phyloP scores from a whole-genome alignment of 1,140 invertebrate species.

The Lethrus apterus region DNA sequence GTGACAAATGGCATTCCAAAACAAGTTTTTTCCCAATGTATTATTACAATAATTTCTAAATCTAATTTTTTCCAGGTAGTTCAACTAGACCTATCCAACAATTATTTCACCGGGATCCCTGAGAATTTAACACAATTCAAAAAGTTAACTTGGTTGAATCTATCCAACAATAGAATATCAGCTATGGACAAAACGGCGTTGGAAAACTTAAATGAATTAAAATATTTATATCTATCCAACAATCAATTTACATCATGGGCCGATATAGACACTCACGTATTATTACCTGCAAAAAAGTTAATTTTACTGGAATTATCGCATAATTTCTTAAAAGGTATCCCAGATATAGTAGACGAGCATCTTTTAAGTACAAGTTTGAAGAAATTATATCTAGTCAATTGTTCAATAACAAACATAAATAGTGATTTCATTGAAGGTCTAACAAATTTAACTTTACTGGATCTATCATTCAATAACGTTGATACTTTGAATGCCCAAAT shows the following conservation, averaged over 20 bases:
- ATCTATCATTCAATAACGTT: slow-evolving; percentile 48
- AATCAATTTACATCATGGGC: slow-evolving; percentile 49
- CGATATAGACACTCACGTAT: slow-evolving; percentile 33
- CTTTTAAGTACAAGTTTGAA: slow-evolving; percentile 45
- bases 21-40: neutral
- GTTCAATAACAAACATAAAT: slow-evolving; percentile 45
- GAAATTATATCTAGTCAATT: slow-evolving; percentile 45
- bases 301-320: slow-evolving; percentile 45
- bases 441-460: slow-evolving; percentile 45
- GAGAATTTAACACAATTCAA: slow-evolving; percentile 36
- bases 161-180: slow-evolving; percentile 48
- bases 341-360: slow-evolving; percentile 38
- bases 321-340: slow-evolving; percentile 46
- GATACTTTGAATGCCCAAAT: slow-evolving; percentile 40
- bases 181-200: slow-evolving; percentile 41
- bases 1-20: slow-evolving; percentile 1
- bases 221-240: slow-evolving; percentile 46
- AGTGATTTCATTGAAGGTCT: slow-evolving; percentile 47
- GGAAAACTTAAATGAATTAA: slow-evolving; percentile 44
- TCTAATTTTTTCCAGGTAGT: slow-evolving; percentile 39
- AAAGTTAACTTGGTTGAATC: slow-evolving; percentile 46
- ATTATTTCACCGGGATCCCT: slow-evolving; percentile 47
- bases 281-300: slow-evolving; percentile 22
- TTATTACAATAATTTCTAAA: neutral
- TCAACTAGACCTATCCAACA: slow-evolving; percentile 29